phyloP scores from a whole-genome alignment of 2,113 vertebrate genomes.

The Rattus rattus region DNA sequence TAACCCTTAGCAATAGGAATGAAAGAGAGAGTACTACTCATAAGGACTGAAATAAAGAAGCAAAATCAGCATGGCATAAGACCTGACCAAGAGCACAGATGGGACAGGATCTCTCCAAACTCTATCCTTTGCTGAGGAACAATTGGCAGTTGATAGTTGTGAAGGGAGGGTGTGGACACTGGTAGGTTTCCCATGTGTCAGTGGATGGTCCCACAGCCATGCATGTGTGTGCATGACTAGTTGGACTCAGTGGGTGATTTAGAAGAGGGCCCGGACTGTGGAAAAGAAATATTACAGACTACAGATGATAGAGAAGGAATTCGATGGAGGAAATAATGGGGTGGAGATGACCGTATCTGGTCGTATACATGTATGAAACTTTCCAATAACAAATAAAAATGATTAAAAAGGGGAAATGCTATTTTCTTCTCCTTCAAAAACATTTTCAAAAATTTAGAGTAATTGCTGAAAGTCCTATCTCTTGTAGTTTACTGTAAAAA shows the following conservation, averaged over 20 bases:
- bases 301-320: neutral
- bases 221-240: neutral
- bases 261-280: neutral
- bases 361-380: neutral
- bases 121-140: neutral
- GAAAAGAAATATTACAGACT: neutral
- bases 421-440: too few species aligned
- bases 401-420: too few species aligned
- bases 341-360: neutral
- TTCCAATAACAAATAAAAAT: too few species aligned
- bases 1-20: neutral
- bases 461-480: too few species aligned
- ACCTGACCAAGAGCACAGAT: neutral
- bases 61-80: neutral
- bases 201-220: neutral
- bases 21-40: neutral
- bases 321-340: neutral
- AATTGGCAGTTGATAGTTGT: neutral
- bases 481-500: neutral
- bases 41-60: neutral
- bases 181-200: neutral
- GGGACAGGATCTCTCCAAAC: neutral
- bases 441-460: too few species aligned
- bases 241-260: neutral
- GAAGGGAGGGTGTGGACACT: neutral